Base-by-base conservation (phyloP, 2,888 invertebrate species). In the Malacosoma neustria region DNA sequence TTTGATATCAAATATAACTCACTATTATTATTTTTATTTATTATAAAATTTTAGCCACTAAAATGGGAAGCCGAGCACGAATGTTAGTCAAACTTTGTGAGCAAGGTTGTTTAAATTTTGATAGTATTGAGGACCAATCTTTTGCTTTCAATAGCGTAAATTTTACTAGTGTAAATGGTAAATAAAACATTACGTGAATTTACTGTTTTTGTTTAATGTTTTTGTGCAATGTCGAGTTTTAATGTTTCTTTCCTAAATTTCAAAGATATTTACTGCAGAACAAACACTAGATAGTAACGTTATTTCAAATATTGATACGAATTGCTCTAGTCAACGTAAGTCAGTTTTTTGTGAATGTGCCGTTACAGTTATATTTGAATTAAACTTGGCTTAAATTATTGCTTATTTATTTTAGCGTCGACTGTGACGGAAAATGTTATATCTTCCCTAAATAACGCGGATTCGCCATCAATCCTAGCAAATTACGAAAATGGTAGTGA, bases 61-160 rank as follows among this genome's bases (percentile, higher is more conserved):
- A n/a, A 36, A 15, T 31, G 30, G 31, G 15, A 34, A 37, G 33
- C 37, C 34, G 34, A 37, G 33, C 32, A 33, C 37, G 34, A 37
- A 37, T 34, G 34, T 33, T 37, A 37, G 37, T 37, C 32, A 37
- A 37, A 37, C 37, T 37, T 32, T 37, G 37, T 37, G 37, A 29
- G 29, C 37, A 37, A 37, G 37, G 29, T 13, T 37, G 14, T 37
- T 37, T 22, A 37, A 34, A 37, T 5, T 30, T 6, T 37, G 37
- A 14, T 11, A 15, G 14, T 33, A 30, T 30, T 36, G 32, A 36
- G 32, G 31, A 32, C 22, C 32, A 36, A 32, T 36, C 22, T 31
- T 15, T 14, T 36, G 30, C 22, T 35, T 35, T 12, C 12, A 35
- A 29, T 22, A 22, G 15, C 12, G 13, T 13, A 2, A 32, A 32